These are phyloP conservation scores for Porites rus DNA, from an alignment of 92 coral and sea anemone genomes.

Conservation along the genomic window DNA sequence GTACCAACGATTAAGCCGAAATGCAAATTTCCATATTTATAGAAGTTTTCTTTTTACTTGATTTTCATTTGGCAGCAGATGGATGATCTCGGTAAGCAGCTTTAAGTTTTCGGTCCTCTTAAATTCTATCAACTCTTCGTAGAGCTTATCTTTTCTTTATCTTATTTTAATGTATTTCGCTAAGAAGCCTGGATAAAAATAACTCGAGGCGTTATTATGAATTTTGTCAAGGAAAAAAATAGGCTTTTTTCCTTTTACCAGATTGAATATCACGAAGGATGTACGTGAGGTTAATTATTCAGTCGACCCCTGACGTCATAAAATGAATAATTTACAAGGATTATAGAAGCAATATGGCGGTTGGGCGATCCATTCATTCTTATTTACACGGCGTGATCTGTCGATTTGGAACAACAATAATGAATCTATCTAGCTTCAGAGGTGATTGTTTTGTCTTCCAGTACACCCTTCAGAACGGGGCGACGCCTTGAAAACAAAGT, in stretches of 20 bases:
- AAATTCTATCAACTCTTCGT: not conserved
- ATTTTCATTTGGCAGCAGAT: too few species aligned
- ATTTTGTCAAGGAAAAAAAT: not conserved
- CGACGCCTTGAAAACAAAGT: slow-evolving; percentile 3
- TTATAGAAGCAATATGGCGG: slow-evolving; percentile 64
- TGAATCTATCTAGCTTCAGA: slow-evolving; percentile 16
- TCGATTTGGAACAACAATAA: slow-evolving; percentile 5
- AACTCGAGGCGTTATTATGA: not conserved
- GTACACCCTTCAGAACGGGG: not conserved
- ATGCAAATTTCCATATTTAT: too few species aligned
- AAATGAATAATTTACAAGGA: slow-evolving; percentile 57
- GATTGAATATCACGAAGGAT: not conserved
- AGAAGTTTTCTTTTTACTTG: too few species aligned
- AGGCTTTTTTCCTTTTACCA: not conserved
- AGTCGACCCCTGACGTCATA: slow-evolving; percentile 64
- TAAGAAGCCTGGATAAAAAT: not conserved
- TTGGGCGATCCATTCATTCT: slow-evolving; percentile 41
- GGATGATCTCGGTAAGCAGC: too few species aligned
- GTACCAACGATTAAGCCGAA: too few species aligned
- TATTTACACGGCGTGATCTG: slow-evolving; percentile 46
- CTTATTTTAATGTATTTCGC: not conserved
- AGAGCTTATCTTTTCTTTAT: not conserved
- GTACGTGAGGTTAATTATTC: slow-evolving; percentile 13
- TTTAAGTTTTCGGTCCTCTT: not conserved
- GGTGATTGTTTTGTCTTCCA: slow-evolving; percentile 12